These are phyloP conservation scores for Asbolus verrucosus DNA, from an alignment of 1,140 invertebrate species.

Conservation along the genomic window DNA sequence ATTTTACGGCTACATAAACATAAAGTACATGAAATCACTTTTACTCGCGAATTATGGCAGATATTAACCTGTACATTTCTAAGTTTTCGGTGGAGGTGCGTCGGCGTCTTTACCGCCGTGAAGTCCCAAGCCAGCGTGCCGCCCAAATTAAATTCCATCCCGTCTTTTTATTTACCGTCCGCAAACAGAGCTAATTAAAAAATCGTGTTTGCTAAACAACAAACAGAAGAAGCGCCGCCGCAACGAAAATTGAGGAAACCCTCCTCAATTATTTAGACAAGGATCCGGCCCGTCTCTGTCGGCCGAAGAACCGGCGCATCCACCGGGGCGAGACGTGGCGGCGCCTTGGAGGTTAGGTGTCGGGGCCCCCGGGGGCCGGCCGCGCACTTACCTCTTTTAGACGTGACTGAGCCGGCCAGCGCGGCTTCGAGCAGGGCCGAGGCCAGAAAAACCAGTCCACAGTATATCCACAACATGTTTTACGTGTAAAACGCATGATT, in stretches of 20 bases:
- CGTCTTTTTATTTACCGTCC: slow-evolving; percentile 15
- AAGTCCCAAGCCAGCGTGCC: background rate
- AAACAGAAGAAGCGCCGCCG: background rate
- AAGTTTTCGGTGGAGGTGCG: no score
- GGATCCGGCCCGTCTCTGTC: background rate
- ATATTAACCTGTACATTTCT: slow-evolving; percentile 22
- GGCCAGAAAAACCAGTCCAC: slow-evolving; percentile 58
- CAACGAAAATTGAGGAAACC: background rate
- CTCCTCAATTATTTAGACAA: background rate
- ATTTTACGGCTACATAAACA: slow-evolving; percentile 28
- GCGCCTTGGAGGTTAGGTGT: background rate
- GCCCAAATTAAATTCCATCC: background rate
- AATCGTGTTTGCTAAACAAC: slow-evolving; percentile 30
- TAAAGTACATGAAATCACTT: slow-evolving; percentile 32
- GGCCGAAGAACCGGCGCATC: slow-evolving; percentile 5
- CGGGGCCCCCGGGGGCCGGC: background rate
- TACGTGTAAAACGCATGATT: slow-evolving; percentile 61
- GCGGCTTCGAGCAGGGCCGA: slow-evolving; percentile 53
- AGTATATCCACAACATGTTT: slow-evolving; percentile 61
- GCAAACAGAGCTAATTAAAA: slow-evolving; percentile 33
- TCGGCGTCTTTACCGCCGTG: no score
- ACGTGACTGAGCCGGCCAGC: slow-evolving; percentile 52
- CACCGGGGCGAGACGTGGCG: background rate
- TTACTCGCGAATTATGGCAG: slow-evolving; percentile 16
- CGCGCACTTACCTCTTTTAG: slow-evolving; percentile 59